These are phyloP conservation scores for Chrysolina haemoptera DNA, from an alignment of 2,888 invertebrate species.

Conservation along the genomic window DNA sequence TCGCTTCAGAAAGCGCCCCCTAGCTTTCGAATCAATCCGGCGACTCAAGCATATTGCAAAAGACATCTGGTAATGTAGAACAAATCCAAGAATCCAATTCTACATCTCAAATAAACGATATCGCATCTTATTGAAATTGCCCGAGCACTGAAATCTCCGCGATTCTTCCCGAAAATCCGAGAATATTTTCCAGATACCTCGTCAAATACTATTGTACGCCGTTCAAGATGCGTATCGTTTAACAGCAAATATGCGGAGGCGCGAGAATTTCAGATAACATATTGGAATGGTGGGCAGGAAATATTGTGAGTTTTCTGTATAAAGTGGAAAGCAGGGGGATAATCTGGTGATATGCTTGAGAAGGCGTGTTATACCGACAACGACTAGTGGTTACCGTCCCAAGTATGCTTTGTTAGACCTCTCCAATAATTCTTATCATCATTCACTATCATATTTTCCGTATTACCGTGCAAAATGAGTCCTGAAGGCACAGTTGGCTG, in stretches of 20 bases:
- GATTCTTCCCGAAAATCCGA: neutral
- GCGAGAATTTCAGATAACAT: neutral
- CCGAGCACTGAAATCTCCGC: neutral
- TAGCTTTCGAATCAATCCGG: neutral
- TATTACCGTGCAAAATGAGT: too few relatives aligned
- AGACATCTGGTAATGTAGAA: neutral
- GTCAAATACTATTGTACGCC: conserved; percentile 23
- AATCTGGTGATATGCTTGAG: neutral
- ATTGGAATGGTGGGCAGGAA: neutral
- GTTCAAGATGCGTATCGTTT: conserved; percentile 29
- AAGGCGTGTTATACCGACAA: neutral
- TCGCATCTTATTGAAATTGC: neutral
- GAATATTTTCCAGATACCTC: conserved; percentile 19
- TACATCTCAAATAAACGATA: neutral
- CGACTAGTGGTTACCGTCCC: too few relatives aligned
- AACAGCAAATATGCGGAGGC: conserved; percentile 1
- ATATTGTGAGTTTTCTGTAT: neutral
- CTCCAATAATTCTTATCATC: too few relatives aligned
- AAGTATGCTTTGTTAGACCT: too few relatives aligned
- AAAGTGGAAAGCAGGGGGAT: neutral
- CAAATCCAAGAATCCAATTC: conserved; percentile 10
- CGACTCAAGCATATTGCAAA: neutral
- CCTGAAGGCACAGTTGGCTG: too few relatives aligned
- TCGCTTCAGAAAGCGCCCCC: neutral
- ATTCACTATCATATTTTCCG: too few relatives aligned